Base-by-base conservation (phyloP, 2,888 invertebrate genomes). In the Cancer borealis region DNA sequence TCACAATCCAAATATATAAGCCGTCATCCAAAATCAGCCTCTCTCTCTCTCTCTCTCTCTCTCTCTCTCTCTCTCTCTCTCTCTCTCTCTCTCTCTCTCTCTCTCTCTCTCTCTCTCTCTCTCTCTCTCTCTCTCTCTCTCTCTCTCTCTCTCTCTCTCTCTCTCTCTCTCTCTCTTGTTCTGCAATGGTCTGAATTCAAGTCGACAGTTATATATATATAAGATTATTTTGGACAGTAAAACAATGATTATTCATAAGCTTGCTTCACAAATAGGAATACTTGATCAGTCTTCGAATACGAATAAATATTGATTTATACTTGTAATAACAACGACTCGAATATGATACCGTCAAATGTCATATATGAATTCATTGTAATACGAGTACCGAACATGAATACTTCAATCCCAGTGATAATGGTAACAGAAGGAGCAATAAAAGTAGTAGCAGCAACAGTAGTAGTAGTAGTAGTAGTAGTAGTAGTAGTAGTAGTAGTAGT, bases 31-130 rank as follows among this genome's bases (percentile, higher is more conserved):
- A 79, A 26, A 26, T 26, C 10, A 26, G 6, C 1, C 26, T 30
- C n/a, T 79, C n/a, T 21, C 21, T 60, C 21, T 60, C 17, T 60
- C 60, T 60, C 60, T 21, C 12, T 17, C 73, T 73, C 73, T 73
- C 73, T 73, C 73, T 73, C 73, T 73, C 73, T 73, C 73, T 73
- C 73, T 73, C 73, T 73, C 73, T 73, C 73, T 73, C 73, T 73
- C 73, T 60, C 21, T 60, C 21, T 60, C 17, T 60, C 60, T 60
- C 60, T 21, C 12, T 17, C 73, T 73, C 73, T 73, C 73, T 73
- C 73, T 73, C 73, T 73, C 73, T 73, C 73, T 73, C 73, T 73
- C 73, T 73, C 73, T 73, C 73, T 73, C 73, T 73, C 73, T 73
- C 73, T 73, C 73, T 73, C 73, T 73, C 73, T 73, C 73, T 73